Percentiles rank a stretch among this genome's conserved stretches.
These are phyloP conservation scores for Hoplostethus atlanticus DNA, from an alignment of 2,797 vertebrate genomes.

Conservation along the genomic window DNA sequence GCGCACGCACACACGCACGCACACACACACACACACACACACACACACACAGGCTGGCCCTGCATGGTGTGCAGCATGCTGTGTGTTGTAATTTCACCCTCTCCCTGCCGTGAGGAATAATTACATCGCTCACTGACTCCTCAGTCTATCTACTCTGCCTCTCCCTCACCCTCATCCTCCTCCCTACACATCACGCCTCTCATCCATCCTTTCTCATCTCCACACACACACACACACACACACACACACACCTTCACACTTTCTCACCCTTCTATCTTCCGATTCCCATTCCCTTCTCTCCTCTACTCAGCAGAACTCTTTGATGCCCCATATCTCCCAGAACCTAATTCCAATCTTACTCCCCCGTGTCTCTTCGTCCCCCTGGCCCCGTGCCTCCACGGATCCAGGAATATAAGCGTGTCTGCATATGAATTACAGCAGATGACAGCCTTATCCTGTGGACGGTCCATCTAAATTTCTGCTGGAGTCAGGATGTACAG, in stretches of 20 bases:
- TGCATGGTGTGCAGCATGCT: conserved; percentile 59
- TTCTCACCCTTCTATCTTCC: background rate
- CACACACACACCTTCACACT: conserved; percentile 1
- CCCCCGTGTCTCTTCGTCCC: background rate
- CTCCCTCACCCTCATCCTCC: conserved; percentile 34
- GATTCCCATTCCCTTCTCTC: background rate
- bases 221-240: background rate
- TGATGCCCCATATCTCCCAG: background rate
- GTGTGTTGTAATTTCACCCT: conserved; percentile 78
- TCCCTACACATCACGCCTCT: conserved; percentile 4
- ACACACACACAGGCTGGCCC: conserved; percentile 3
- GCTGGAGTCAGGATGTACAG: conserved; percentile 53
- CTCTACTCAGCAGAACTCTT: too few species aligned
- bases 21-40: conserved; percentile 19
- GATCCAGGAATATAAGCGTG: conserved; percentile 19
- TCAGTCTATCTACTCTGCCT: conserved; percentile 60
- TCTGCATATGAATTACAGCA: conserved; percentile 38
- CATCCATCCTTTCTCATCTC: conserved; percentile 15
- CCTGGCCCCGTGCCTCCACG: conserved; percentile 1
- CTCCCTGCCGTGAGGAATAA: conserved; percentile 80
- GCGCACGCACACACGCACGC: conserved; percentile 1
- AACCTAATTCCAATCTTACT: background rate
- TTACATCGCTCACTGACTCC: conserved; percentile 78
- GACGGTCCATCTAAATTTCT: conserved; percentile 51
- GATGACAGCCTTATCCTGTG: conserved; percentile 14